Conservation (phyloP, 2,113 vertebrate species). For the Lathamus discolor region DNA sequence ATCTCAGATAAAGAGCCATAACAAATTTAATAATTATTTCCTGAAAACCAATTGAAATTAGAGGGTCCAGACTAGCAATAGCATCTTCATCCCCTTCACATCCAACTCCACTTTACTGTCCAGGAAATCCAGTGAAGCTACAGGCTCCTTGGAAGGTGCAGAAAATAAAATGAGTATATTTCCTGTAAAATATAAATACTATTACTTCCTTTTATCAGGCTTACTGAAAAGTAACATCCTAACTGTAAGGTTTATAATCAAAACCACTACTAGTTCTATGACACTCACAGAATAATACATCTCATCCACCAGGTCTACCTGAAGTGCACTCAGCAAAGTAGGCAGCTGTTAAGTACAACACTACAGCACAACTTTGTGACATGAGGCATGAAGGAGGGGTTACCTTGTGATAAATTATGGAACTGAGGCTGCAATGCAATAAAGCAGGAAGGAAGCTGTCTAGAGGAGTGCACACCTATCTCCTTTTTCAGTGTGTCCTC, state of each 20-base stretch:
- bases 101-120: background rate
- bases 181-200: background rate
- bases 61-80: background rate
- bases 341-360: background rate
- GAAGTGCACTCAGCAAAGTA: background rate
- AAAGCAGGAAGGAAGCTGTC: background rate
- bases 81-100: background rate
- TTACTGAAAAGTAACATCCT: background rate
- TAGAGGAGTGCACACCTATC: background rate
- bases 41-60: background rate
- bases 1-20: background rate
- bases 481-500: background rate
- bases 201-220: background rate
- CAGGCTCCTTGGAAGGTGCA: background rate
- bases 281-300: background rate
- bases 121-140: background rate
- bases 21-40: background rate
- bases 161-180: background rate
- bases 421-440: background rate
- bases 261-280: background rate
- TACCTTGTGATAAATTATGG: background rate
- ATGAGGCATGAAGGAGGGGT: background rate
- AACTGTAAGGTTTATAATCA: background rate
- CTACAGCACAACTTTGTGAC: background rate
- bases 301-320: background rate